These are phyloP conservation scores for Mythimna albipuncta DNA, from an alignment of 2,888 invertebrate species.

Conservation along the genomic window DNA sequence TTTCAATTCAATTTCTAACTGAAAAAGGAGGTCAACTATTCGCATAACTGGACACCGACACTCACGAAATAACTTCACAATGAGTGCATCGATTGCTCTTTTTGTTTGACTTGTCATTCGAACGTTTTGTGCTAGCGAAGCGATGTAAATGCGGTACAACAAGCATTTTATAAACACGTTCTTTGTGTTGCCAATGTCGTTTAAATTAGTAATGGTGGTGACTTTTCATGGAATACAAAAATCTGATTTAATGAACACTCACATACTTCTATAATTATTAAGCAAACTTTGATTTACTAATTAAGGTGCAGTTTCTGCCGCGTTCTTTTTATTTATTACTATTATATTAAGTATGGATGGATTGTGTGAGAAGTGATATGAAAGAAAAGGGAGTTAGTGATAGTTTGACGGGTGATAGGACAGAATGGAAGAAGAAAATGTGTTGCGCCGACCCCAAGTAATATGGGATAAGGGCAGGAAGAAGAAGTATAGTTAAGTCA, in stretches of 20 bases:
- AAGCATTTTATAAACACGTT: slow-evolving; percentile 28
- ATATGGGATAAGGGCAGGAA: no score
- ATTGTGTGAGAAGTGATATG: no score
- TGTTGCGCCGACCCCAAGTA: no score
- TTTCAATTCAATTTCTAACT: slow-evolving; percentile 48
- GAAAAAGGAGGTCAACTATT: slow-evolving; percentile 54
- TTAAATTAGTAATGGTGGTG: neutral
- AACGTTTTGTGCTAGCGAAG: slow-evolving; percentile 21
- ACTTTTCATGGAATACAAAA: neutral
- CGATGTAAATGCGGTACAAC: slow-evolving; percentile 29
- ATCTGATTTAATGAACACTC: no score
- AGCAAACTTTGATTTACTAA: no score
- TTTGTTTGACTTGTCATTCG: slow-evolving; percentile 33
- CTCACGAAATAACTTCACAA: slow-evolving; percentile 49
- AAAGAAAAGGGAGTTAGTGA: no score
- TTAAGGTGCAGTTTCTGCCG: neutral
- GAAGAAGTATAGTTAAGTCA: no score
- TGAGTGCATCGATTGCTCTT: slow-evolving; percentile 49
- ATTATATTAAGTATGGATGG: no score
- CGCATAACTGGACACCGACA: slow-evolving; percentile 49
- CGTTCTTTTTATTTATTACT: neutral
- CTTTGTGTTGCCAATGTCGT: neutral
- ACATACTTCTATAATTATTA: no score
- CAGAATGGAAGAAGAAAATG: no score
- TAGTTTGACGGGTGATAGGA: no score